Conservation (phyloP, 2,113 vertebrate genomes). For the Progne subis region DNA sequence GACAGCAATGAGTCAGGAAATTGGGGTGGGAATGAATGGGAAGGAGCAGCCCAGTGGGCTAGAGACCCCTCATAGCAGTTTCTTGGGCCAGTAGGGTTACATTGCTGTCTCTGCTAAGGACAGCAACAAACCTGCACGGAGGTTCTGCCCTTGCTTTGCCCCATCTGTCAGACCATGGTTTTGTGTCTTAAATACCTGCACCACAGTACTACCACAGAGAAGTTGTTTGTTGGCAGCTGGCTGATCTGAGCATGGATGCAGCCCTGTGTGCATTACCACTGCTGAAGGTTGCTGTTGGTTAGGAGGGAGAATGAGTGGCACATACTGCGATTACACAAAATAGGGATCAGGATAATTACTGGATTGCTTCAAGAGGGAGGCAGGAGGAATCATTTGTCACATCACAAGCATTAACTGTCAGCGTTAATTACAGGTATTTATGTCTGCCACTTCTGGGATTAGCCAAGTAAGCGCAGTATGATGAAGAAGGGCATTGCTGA, state of each 20-base stretch:
- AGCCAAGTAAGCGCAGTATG: not conserved
- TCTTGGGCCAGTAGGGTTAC: not conserved
- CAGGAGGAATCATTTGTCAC: constrained; percentile 5
- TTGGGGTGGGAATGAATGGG: not conserved
- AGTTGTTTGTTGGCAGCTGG: not conserved
- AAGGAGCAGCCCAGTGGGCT: not conserved
- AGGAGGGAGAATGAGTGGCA: not conserved
- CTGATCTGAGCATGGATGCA: not conserved
- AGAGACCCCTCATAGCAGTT: not conserved
- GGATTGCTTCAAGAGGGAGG: constrained; percentile 14
- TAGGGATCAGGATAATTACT: not conserved
- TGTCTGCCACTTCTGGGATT: constrained; percentile 16
- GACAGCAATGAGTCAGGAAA: not conserved
- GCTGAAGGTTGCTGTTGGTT: not conserved
- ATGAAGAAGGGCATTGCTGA: not conserved
- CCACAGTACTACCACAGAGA: fast-evolving
- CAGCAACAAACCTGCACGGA: not conserved
- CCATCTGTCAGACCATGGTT: not conserved
- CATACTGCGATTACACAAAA: not conserved
- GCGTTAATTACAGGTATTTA: constrained; percentile 42
- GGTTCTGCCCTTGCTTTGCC: not conserved
- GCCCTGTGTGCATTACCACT: not conserved
- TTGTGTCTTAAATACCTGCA: not conserved
- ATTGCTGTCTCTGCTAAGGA: not conserved
- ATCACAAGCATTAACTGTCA: constrained; percentile 11